phyloP scores from a whole-genome alignment of 2,888 invertebrate species.

The Drosophila suboccidentalis region DNA sequence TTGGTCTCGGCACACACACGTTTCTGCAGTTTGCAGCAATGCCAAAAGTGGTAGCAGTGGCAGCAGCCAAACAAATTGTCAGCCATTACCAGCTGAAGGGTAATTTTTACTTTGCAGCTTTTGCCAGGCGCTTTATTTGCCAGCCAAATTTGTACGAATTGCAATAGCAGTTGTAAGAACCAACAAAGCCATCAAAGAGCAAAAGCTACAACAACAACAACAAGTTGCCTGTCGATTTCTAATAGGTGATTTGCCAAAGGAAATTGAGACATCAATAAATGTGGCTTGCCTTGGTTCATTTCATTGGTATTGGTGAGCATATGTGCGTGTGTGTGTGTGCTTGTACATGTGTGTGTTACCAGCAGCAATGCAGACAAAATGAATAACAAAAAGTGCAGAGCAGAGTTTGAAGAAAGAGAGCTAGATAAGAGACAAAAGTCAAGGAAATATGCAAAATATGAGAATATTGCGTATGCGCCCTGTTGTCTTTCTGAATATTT shows the following conservation, averaged over 20 bases:
- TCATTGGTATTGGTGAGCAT: constrained; percentile 11
- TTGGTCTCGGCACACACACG: constrained; percentile 32
- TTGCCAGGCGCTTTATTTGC: constrained; percentile 70
- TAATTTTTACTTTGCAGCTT: constrained; percentile 77
- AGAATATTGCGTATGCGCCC: constrained; percentile 57
- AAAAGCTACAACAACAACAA: constrained; percentile 27
- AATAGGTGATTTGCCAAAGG: constrained; percentile 80
- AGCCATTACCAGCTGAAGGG: constrained; percentile 78
- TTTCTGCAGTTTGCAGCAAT: constrained; percentile 52
- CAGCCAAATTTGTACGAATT: constrained; percentile 80
- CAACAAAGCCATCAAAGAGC: constrained; percentile 63
- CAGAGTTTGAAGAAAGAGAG: not conserved
- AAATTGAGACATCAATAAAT: constrained; percentile 83
- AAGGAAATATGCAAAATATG: constrained; percentile 41
- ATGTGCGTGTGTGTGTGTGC: constrained; percentile 7
- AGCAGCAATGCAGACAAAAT: constrained; percentile 23
- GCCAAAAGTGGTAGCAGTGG: constrained; percentile 9
- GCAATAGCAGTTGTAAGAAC: constrained; percentile 69
- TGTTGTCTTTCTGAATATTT: constrained; percentile 3
- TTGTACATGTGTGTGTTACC: constrained; percentile 10
- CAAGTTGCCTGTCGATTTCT: constrained; percentile 73
- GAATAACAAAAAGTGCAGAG: constrained; percentile 6
- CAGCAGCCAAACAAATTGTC: constrained; percentile 76
- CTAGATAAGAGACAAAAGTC: not conserved
- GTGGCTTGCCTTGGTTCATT: constrained; percentile 63